Conservation (phyloP, 1,140 invertebrate genomes). For the Drosophila setifemur region DNA sequence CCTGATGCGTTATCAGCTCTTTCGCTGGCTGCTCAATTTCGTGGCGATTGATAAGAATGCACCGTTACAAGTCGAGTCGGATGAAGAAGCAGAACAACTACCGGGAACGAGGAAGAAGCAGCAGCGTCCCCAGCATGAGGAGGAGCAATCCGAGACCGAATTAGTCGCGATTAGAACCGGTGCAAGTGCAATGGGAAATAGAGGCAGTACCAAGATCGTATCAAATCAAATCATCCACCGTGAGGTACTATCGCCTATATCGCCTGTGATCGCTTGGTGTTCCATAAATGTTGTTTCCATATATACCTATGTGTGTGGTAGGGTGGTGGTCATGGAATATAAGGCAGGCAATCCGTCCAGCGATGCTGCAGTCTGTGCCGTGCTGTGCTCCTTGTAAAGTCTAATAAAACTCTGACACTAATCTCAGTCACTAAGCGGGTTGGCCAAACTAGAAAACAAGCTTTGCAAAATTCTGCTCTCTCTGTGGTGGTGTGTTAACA, state of each 20-base stretch:
- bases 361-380: slow-evolving; percentile 58
- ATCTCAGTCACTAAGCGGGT: background rate
- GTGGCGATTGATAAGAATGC: slow-evolving; percentile 35
- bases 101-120: slow-evolving; percentile 13
- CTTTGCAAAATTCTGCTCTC: slow-evolving; percentile 42
- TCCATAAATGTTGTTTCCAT: slow-evolving; percentile 3
- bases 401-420: slow-evolving; percentile 7
- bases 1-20: slow-evolving; percentile 63
- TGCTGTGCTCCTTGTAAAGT: slow-evolving; percentile 55
- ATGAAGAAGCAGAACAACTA: slow-evolving; percentile 13
- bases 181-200: slow-evolving; percentile 65
- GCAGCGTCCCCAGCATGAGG: background rate
- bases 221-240: slow-evolving; percentile 64
- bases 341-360: slow-evolving; percentile 32
- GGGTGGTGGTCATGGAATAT: slow-evolving; percentile 36
- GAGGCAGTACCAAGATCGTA: slow-evolving; percentile 50
- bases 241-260: slow-evolving; percentile 68
- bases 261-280: slow-evolving; percentile 43
- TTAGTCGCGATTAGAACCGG: slow-evolving; percentile 43
- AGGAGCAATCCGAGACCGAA: slow-evolving; percentile 20
- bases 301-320: slow-evolving; percentile 15
- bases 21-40: slow-evolving; percentile 64
- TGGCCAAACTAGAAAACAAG: background rate
- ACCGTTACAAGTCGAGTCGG: slow-evolving; percentile 22
- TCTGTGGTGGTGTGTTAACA: slow-evolving; percentile 73